A percentile compares a stretch with the other conserved stretches of the same genome.
These are phyloP conservation scores for Stenotaenia linearis DNA, from an alignment of 2,888 invertebrate genomes.

Conservation along the genomic window DNA sequence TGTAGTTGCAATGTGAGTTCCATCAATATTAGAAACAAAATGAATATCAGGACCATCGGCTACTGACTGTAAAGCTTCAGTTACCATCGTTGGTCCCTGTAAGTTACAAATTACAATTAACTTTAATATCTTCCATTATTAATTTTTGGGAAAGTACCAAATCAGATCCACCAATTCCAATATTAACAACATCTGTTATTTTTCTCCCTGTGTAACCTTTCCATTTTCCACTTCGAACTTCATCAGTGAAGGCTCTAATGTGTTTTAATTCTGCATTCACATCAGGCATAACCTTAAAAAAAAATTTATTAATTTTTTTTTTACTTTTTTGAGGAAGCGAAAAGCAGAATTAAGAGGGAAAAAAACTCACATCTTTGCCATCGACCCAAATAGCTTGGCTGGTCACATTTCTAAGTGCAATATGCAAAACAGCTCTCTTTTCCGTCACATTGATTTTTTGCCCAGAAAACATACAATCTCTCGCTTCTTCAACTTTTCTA, in stretches of 20 bases:
- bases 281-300: constrained; percentile 65
- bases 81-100: constrained; percentile 95
- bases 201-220: constrained; percentile 79
- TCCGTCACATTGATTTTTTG: constrained; percentile 97
- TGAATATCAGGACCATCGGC: constrained; percentile 79
- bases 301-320: too few species aligned
- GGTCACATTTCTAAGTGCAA: constrained; percentile 81
- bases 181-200: constrained; percentile 96
- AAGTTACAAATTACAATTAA: background rate
- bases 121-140: background rate
- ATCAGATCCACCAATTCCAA: constrained; percentile 99
- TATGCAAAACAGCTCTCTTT: constrained; percentile 88
- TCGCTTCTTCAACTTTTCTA: constrained; percentile 74
- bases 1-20: constrained; percentile 93
- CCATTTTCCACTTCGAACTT: constrained; percentile 61
- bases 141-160: constrained; percentile 54
- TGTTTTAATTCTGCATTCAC: constrained; percentile 85
- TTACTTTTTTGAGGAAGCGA: background rate
- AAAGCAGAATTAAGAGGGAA: too few species aligned
- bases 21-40: constrained; percentile 99
- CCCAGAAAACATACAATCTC: constrained; percentile 89
- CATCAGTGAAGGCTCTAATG: constrained; percentile 86
- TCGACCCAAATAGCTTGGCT: constrained; percentile 74
- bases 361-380: constrained; percentile 67
- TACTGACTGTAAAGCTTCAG: constrained; percentile 91